A percentile compares a stretch with the other conserved stretches of the same genome.
phyloP scores from a whole-genome alignment of 2,888 invertebrate species.

The Dolichopus griseipennis region DNA sequence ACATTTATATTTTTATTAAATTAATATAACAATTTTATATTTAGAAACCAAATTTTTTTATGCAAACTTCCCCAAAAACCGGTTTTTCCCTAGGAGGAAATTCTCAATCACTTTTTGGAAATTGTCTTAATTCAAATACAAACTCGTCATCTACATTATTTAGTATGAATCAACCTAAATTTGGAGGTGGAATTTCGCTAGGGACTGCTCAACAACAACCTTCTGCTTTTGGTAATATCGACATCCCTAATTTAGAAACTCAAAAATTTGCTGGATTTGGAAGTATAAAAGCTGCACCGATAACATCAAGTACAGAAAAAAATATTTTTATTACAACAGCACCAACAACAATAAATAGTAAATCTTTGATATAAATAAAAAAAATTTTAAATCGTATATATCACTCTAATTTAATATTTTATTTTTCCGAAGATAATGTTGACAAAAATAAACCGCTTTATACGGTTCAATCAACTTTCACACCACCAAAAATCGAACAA shows the following conservation, averaged over 20 bases:
- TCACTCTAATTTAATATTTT: background rate
- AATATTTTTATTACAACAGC: constrained; percentile 9
- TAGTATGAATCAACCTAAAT: background rate
- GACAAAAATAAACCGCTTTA: constrained; percentile 31
- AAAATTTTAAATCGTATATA: too few relatives aligned
- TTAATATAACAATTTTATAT: background rate
- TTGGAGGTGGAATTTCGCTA: background rate
- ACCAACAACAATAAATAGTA: constrained; percentile 6
- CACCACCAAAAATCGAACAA: constrained; percentile 23
- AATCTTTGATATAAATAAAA: background rate
- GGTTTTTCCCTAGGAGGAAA: background rate
- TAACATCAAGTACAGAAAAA: background rate
- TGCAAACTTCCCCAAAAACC: background rate
- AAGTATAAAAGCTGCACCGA: background rate
- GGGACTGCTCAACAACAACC: background rate
- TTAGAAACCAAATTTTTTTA: background rate
- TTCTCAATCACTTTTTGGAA: background rate
- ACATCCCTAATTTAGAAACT: background rate
- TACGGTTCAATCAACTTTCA: constrained; percentile 33
- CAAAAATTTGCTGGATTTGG: background rate
- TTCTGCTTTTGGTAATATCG: too few relatives aligned
- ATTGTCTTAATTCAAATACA: background rate
- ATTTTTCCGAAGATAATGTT: constrained; percentile 12
- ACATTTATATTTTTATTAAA: background rate
- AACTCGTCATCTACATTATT: background rate